Conservation (phyloP, 2,888 invertebrate genomes). For the Salpingus planirostris region DNA sequence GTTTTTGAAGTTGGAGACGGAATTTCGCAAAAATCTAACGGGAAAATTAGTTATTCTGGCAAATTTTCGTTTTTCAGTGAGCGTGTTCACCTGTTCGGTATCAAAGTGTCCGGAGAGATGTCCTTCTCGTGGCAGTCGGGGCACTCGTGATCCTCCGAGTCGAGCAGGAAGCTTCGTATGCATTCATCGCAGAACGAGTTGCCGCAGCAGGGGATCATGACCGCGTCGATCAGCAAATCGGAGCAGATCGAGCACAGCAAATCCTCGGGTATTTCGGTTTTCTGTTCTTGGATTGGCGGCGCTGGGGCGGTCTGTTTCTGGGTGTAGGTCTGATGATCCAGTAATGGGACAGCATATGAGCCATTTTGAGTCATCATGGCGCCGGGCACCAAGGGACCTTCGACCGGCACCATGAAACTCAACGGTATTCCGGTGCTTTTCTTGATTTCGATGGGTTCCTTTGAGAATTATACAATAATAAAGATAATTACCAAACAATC, state of each 20-base stretch:
- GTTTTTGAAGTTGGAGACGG: conserved; percentile 83
- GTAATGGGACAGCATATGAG: conserved; percentile 78
- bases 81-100: conserved; percentile 76
- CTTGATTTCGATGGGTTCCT: conserved; percentile 72
- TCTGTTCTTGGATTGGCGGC: conserved; percentile 48
- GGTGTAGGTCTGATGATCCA: conserved; percentile 79
- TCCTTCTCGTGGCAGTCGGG: conserved; percentile 90
- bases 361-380: conserved; percentile 86
- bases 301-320: conserved; percentile 46
- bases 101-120: conserved; percentile 84
- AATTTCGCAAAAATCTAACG: conserved; percentile 78
- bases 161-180: conserved; percentile 79
- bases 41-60: no score
- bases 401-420: conserved; percentile 92
- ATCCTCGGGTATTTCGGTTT: conserved; percentile 80
- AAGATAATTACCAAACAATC: no score
- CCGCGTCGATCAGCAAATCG: conserved; percentile 88
- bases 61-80: no score
- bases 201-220: conserved; percentile 97
- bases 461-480: no score
- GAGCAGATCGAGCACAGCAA: conserved; percentile 87
- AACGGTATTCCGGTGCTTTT: conserved; percentile 96
- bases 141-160: conserved; percentile 92
- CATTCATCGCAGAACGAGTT: conserved; percentile 99
- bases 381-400: conserved; percentile 78